These are phyloP conservation scores for Clytia hemisphaerica DNA, from an alignment of 30 jellyfish, hydroid and myxozoan genomes.

Conservation along the genomic window DNA sequence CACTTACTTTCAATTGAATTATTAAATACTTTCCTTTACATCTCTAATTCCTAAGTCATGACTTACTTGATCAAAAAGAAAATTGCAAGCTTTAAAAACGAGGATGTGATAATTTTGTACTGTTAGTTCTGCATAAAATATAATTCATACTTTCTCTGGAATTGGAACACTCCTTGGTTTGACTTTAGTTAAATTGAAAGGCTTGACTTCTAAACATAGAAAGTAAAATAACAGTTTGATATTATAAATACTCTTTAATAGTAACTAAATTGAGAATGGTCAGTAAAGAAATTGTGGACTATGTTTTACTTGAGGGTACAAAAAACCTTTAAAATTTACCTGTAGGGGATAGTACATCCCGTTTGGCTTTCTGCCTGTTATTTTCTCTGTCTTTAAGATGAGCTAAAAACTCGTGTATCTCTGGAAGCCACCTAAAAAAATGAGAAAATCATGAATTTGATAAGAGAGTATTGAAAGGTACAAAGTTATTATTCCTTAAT, in stretches of 20 bases:
- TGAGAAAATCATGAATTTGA: too few species aligned
- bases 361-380: conserved; percentile 19
- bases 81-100: too few species aligned
- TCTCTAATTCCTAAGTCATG: too few species aligned
- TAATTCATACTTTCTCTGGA: conserved; percentile 64
- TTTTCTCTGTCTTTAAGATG: conserved; percentile 20
- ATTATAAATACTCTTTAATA: neutral
- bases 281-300: too few species aligned
- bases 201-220: conserved; percentile 39
- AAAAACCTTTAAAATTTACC: conserved; percentile 18
- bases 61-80: too few species aligned
- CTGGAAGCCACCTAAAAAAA: conserved; percentile 70
- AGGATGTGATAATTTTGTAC: too few species aligned
- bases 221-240: neutral
- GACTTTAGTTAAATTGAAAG: conserved; percentile 63
- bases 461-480: too few species aligned
- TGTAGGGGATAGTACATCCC: conserved; percentile 36
- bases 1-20: too few species aligned
- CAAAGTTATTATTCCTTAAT: too few species aligned
- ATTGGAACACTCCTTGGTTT: conserved; percentile 87
- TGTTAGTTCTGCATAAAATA: too few species aligned
- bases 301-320: neutral
- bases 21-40: too few species aligned
- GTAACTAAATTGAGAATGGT: too few species aligned
- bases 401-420: conserved; percentile 37